phyloP scores from a whole-genome alignment of 2,888 invertebrate genomes.

The Phasia obesa region DNA sequence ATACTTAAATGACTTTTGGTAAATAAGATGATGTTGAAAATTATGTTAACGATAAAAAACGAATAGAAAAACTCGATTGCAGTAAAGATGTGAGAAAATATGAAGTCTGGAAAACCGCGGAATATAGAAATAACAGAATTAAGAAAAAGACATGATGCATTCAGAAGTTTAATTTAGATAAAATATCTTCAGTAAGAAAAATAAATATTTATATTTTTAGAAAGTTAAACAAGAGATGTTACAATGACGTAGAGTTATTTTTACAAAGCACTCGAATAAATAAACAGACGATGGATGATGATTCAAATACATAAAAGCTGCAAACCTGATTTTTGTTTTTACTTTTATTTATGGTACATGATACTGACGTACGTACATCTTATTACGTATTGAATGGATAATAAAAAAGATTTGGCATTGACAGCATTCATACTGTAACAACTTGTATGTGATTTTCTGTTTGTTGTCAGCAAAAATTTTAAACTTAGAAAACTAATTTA shows the following conservation, averaged over 20 bases:
- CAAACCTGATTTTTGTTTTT: constrained; percentile 37
- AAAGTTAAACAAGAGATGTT: constrained; percentile 19
- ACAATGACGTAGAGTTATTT: constrained; percentile 8
- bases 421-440: constrained; percentile 2
- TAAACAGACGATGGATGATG: constrained; percentile 11
- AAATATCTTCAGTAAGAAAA: neutral
- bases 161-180: neutral
- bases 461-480: neutral
- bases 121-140: constrained; percentile 7
- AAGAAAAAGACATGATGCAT: neutral
- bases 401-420: constrained; percentile 47
- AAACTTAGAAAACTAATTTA: no score
- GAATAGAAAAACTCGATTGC: constrained; percentile 11
- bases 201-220: constrained; percentile 25
- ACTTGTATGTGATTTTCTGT: constrained; percentile 1
- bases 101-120: constrained; percentile 12
- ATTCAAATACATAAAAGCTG: constrained; percentile 17
- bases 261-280: neutral
- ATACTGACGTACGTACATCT: no score
- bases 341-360: neutral
- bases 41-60: neutral
- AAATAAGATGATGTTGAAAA: constrained; percentile 16
- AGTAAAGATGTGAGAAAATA: constrained; percentile 18
- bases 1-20: constrained; percentile 14
- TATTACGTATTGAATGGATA: constrained; percentile 22